Conservation (phyloP, 30 jellyfish, hydroid and myxozoan species). For the Turritopsis dohrnii region DNA sequence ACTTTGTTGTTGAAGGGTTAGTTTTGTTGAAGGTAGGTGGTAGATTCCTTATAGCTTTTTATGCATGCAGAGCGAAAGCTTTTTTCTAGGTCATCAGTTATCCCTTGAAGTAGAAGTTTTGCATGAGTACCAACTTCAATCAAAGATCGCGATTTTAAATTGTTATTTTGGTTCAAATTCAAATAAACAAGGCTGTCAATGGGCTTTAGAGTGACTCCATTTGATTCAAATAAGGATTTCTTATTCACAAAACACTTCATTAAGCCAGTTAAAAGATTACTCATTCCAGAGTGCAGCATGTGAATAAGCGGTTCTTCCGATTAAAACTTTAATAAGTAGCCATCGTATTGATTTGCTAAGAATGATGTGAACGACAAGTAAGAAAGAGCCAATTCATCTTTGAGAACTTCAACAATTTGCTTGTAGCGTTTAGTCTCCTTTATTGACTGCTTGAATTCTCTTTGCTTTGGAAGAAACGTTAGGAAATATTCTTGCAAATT, state of each 20-base stretch:
- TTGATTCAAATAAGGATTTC: not conserved
- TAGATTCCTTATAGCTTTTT: not conserved
- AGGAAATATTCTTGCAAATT: not conserved
- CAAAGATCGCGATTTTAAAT: not conserved
- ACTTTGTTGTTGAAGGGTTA: slow-evolving; percentile 1
- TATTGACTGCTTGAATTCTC: not conserved
- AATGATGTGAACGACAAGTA: not conserved
- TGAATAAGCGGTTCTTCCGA: slow-evolving; percentile 6
- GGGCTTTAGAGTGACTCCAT: not conserved
- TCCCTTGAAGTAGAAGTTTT: not conserved
- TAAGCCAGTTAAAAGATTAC: not conserved
- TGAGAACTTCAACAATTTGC: not conserved
- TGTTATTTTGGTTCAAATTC: not conserved
- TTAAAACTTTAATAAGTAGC: not conserved
- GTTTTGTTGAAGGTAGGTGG: not conserved
- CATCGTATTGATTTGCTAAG: not conserved
- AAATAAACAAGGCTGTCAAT: not conserved
- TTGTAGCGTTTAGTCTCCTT: slow-evolving; percentile 2
- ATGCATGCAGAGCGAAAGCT: not conserved
- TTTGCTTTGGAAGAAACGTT: not conserved
- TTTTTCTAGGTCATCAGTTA: not conserved
- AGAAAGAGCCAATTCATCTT: not conserved
- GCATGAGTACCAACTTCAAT: not conserved
- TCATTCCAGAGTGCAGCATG: not conserved
- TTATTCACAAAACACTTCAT: not conserved